phyloP scores from a whole-genome alignment of 2,888 invertebrate genomes.

The Andrena bicolor region DNA sequence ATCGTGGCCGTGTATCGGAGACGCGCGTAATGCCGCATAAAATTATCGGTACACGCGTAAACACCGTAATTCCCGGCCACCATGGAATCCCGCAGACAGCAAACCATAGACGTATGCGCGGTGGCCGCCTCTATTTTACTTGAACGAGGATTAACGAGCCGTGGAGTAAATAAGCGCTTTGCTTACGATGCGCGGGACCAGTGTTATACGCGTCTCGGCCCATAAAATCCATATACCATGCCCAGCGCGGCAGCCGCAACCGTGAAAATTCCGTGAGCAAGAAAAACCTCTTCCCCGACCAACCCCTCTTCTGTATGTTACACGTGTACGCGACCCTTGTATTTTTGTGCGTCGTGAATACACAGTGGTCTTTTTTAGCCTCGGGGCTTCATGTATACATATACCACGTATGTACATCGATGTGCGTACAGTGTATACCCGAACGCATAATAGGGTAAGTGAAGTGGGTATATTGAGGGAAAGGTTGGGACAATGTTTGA shows the following conservation, averaged over 20 bases:
- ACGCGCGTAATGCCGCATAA: slow-evolving; percentile 30
- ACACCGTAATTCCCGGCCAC: slow-evolving; percentile 43
- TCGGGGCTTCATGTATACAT: not conserved
- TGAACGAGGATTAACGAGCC: slow-evolving; percentile 68
- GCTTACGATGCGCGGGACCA: slow-evolving; percentile 61
- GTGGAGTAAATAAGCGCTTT: slow-evolving; percentile 70
- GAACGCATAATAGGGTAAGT: not conserved
- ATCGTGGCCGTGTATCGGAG: slow-evolving; percentile 1
- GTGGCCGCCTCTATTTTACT: slow-evolving; percentile 56
- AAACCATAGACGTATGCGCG: slow-evolving; percentile 28
- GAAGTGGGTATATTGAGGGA: not conserved
- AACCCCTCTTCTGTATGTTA: slow-evolving; percentile 3
- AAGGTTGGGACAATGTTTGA: not conserved
- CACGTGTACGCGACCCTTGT: slow-evolving; percentile 10
- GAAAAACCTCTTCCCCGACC: not conserved
- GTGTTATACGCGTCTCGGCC: slow-evolving; percentile 58
- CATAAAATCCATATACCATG: slow-evolving; percentile 70
- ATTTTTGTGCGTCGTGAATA: not conserved
- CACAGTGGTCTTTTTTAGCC: not conserved
- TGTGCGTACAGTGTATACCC: not conserved
- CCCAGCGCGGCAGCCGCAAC: slow-evolving; percentile 35
- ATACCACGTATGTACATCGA: not conserved
- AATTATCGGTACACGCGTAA: slow-evolving; percentile 53
- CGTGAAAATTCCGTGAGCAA: slow-evolving; percentile 62
- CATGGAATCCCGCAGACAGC: slow-evolving; percentile 20